Base-by-base conservation (phyloP, 2,113 vertebrate species). In the Melanerpes formicivorus region DNA sequence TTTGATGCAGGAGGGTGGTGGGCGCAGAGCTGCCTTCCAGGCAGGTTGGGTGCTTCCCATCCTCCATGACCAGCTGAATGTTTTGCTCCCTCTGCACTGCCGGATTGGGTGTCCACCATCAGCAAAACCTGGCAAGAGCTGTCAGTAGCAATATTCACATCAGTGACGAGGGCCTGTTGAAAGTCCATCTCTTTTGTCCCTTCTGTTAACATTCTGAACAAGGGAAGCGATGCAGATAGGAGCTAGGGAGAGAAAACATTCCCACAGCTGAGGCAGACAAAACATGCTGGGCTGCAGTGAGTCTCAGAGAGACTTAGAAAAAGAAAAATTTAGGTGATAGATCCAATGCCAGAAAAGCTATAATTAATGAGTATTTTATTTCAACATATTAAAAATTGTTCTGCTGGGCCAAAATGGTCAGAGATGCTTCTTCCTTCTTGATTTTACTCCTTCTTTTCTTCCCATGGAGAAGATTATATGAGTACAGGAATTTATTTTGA, bases 311-410 rank as follows among this genome's bases (percentile, higher is more conserved):
- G 50, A 80, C 22, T 58, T 56, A 52, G 56, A 81, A 56, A 44
- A 87, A 48, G 84, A 65, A 56, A 52, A 85, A 52, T 84, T 37
- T 37, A 65, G n/a, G 72, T 46, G 56, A 76, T 66, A 27, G 22
- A 91, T 27, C 27, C 32, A 25, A 13, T 55, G 65, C 52, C 89
- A 81, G 63, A 21, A 74, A 90, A 93, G 67, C 72, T 78, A 80
- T 40, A 84, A 42, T 26, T 71, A 77, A 95, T 97, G 14, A 97
- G 96, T 97, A 96, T 96, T 97, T 97, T 94, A 97, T 96, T 93
- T 90, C 80, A 90, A 82, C 77, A 87, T 91, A 93, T 66, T 67
- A 80, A 74, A 86, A 93, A 83, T 63, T 85, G 72, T 91, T 93
- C 90, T 30, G 44, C 85, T 82, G 21, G 22, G 63, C 60, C 83